A percentile compares a stretch with the other conserved stretches of the same genome.
Conservation (phyloP, 2,797 vertebrate species). For the Squalus acanthias region DNA sequence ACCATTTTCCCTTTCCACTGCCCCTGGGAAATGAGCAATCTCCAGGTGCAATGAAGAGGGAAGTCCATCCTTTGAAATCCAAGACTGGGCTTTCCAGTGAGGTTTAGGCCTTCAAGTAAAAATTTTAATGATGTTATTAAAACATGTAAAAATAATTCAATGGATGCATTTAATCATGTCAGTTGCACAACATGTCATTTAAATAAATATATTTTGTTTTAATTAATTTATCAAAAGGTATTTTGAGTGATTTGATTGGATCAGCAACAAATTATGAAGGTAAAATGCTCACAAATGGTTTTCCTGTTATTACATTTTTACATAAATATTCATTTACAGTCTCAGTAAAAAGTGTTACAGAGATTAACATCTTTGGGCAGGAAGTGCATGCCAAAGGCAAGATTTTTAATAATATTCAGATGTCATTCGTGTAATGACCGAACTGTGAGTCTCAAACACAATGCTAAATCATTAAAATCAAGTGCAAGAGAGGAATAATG, state of each 20-base stretch:
- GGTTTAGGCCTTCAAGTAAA: not conserved
- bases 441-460: not conserved
- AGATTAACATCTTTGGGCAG: not conserved
- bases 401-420: not conserved
- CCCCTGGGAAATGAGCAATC: no score
- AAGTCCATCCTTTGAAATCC: no score
- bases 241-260: not conserved
- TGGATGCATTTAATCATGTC: not conserved
- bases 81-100: not conserved
- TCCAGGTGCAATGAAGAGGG: no score
- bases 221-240: not conserved
- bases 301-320: not conserved
- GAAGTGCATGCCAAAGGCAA: not conserved
- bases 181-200: not conserved
- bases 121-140: not conserved
- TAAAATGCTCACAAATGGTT: not conserved
- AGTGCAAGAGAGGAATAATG: not conserved
- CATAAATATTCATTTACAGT: not conserved
- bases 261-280: not conserved
- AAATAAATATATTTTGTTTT: not conserved
- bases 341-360: not conserved
- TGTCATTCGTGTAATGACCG: not conserved
- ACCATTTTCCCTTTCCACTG: no score
- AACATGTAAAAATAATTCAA: not conserved
- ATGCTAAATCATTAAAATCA: not conserved